Percentiles rank a stretch among this genome's conserved stretches.
Conservation (phyloP, 2,888 invertebrate species). For the Fragum whitleyi region DNA sequence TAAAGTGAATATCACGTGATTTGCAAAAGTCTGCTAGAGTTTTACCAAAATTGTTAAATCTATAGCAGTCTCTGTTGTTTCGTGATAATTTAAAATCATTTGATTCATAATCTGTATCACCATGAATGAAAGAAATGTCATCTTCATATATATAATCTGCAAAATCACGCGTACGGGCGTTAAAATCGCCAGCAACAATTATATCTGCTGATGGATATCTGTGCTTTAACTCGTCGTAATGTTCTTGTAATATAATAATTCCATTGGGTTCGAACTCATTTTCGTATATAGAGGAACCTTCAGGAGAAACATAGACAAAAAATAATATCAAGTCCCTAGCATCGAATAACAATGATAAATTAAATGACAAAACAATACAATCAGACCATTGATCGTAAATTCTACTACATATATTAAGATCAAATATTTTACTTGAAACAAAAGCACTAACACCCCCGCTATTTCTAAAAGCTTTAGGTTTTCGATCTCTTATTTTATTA, state of each 20-base stretch:
- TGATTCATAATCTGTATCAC: constrained; percentile 10
- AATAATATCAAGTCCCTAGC: too few species aligned
- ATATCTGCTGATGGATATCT: constrained; percentile 17
- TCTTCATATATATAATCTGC: constrained; percentile 30
- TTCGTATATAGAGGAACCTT: too few species aligned
- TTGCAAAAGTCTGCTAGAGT: constrained; percentile 14
- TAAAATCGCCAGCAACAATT: constrained; percentile 34
- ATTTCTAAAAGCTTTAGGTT: constrained; percentile 5
- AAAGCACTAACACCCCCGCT: constrained; percentile 29
- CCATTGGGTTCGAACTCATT: constrained; percentile 27
- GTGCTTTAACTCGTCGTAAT: constrained; percentile 15
- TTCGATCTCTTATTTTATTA: constrained; percentile 23
- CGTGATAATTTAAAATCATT: constrained; percentile 1
- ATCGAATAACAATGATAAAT: too few species aligned
- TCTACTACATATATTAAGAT: too few species aligned
- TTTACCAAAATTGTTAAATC: constrained; percentile 14
- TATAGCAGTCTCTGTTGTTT: constrained; percentile 3
- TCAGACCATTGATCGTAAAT: too few species aligned
- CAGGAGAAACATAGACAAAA: too few species aligned
- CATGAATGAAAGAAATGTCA: constrained; percentile 18
- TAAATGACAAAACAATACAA: constrained; percentile 15
- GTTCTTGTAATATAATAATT: constrained; percentile 25
- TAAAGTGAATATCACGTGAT: constrained; percentile 7
- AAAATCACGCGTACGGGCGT: constrained; percentile 27
- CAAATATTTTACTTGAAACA: background rate